Evolutionary conservation across 2,797 vertebrate species (phyloP).

Genomic region (Craterocephalus amniculus): DNA sequence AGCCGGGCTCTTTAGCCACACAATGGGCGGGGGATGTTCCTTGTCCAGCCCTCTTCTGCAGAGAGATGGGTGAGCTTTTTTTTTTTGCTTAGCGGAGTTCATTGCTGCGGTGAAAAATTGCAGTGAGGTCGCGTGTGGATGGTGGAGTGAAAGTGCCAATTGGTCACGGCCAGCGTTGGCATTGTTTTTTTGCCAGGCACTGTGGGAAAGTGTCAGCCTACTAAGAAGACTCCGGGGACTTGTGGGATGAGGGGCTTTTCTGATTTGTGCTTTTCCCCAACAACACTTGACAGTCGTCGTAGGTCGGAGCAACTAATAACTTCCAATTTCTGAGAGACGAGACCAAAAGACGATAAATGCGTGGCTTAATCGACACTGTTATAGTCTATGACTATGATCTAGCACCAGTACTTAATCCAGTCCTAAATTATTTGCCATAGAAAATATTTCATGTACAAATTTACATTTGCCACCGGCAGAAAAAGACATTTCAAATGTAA

Average conservation of each 20-base stretch:
- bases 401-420: neutral
- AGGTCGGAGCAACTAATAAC: constrained; percentile 74
- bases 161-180: constrained; percentile 90
- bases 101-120: constrained; percentile 96
- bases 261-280: constrained; percentile 88
- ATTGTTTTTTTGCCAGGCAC: constrained; percentile 88
- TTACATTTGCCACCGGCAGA: neutral
- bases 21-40: constrained; percentile 86
- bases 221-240: constrained; percentile 84
- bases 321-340: constrained; percentile 54
- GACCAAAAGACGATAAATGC: constrained; percentile 23
- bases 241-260: constrained; percentile 53
- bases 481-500: neutral
- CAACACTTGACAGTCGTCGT: constrained; percentile 86
- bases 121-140: constrained; percentile 97
- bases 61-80: constrained; percentile 70
- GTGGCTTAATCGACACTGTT: constrained; percentile 16
- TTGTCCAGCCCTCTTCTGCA: constrained; percentile 71
- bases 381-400: neutral
- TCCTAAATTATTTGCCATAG: neutral
- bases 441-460: neutral
- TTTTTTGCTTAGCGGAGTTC: constrained; percentile 86
- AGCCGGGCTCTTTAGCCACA: constrained; percentile 87
- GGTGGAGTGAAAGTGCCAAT: constrained; percentile 93
- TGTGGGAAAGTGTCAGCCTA: constrained; percentile 98